Evolutionary conservation across 2,888 invertebrate species (phyloP), one percentile per base, ranked within the genome.

Genomic region (Drosophila diplacantha): DNA sequence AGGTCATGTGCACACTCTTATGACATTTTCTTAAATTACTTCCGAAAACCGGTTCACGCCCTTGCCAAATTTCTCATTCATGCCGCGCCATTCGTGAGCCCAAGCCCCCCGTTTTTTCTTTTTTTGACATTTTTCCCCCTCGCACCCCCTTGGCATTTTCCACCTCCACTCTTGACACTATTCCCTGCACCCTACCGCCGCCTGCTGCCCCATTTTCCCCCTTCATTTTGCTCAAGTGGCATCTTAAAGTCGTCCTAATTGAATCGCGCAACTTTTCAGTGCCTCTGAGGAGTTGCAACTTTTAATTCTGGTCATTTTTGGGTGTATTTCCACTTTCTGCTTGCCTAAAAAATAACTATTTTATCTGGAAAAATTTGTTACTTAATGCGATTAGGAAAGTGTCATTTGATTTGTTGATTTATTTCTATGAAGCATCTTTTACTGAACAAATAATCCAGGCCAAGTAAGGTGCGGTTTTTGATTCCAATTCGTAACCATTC

Each of bases 11-110:
- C 61, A 61, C 63, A 53, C 66, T 46, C 68, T 68, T 52, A 68
- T 59, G 68, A 66, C 68, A 66, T 66, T 66, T 66, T 68, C 68
- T 52, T 68, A 66, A 66, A 66, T 66, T 66, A 68, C 66, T 66
- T 66, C 68, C 66, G 68, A 67, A 66, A 66, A 59, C 52, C 59
- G 59, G 53, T 58, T 66, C 37, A 35, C 51, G 52, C 68, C 58
- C 43, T 61, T 51, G 38, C 60, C 46, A 44, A 64, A 63, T 53
- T 64, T 46, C 49, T 46, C 60, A 53, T 44, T 64, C 65, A 38
- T 55, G 47, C 43, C 47, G 29, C 46, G n/a, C 31, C 39, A 16
- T 39, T 26, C 37, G 16, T 11, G 5, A 41, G 24, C 37, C 20
- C 24, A 32, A 18, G 8, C 14, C 22, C 7, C 16, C 16, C 2